Percentiles rank a stretch among this genome's conserved stretches.
Evolutionary conservation across 2,113 vertebrate species (phyloP).

Genomic region (Lepisosteus oculatus): DNA sequence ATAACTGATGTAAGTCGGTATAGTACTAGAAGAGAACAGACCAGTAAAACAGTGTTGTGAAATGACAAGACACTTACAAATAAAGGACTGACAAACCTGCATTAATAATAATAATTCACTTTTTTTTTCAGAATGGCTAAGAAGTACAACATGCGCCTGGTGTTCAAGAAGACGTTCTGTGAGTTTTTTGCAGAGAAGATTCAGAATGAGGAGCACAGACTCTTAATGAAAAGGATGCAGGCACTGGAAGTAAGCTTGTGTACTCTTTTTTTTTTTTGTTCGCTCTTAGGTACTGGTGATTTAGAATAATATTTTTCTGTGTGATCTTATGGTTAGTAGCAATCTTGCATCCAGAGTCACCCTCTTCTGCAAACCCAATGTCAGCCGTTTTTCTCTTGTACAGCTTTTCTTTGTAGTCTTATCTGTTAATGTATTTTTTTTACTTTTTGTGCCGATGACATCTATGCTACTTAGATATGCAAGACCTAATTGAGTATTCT

Average conservation of each 20-base stretch:
- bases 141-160: constrained; percentile 87
- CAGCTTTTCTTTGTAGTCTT: too few relatives aligned
- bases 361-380: too few relatives aligned
- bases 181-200: constrained; percentile 90
- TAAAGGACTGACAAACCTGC: neutral
- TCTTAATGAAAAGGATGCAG: constrained; percentile 85
- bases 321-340: too few relatives aligned
- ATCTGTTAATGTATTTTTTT: too few relatives aligned
- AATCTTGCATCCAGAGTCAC: too few relatives aligned
- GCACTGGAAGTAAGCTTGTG: constrained; percentile 78
- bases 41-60: neutral
- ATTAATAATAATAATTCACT: neutral
- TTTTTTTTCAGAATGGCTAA: constrained; percentile 79
- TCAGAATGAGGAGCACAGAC: constrained; percentile 78
- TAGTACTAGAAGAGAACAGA: neutral
- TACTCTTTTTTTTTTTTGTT: neutral
- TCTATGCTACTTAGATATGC: too few relatives aligned
- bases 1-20: constrained; percentile 1
- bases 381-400: too few relatives aligned
- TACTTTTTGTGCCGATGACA: too few relatives aligned
- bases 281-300: too few relatives aligned
- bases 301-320: too few relatives aligned
- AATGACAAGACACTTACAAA: too few relatives aligned
- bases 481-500: too few relatives aligned
- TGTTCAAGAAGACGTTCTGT: constrained; percentile 83